Conservation (phyloP, 2,888 invertebrate genomes). For the Ormyrus pomaceus region DNA sequence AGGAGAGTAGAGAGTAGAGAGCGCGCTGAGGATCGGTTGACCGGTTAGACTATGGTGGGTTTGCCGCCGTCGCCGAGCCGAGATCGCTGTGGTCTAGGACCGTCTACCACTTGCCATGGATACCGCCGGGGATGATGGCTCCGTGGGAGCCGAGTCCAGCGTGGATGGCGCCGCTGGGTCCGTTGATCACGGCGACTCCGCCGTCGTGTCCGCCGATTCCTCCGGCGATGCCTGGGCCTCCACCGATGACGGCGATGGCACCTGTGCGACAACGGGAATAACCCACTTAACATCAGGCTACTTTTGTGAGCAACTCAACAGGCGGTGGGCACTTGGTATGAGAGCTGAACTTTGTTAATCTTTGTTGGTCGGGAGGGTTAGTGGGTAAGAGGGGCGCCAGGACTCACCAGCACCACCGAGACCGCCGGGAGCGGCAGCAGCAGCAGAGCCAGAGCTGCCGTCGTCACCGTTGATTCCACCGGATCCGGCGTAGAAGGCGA, state of each 20-base stretch:
- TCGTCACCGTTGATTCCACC: slow-evolving; percentile 75
- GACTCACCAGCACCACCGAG: slow-evolving; percentile 59
- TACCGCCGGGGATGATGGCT: slow-evolving; percentile 74
- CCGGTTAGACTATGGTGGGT: slow-evolving; percentile 74
- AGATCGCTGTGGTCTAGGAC: slow-evolving; percentile 71
- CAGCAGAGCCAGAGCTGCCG: slow-evolving; percentile 74
- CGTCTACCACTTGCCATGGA: slow-evolving; percentile 73
- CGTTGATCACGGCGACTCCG: slow-evolving; percentile 75
- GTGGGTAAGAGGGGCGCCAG: neutral
- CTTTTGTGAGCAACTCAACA: slow-evolving; percentile 46
- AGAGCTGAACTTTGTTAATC: no score
- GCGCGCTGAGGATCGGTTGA: slow-evolving; percentile 60
- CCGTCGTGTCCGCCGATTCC: slow-evolving; percentile 74
- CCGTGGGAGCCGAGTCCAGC: slow-evolving; percentile 75
- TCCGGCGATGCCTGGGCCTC: slow-evolving; percentile 71
- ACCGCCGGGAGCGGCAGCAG: slow-evolving; percentile 72
- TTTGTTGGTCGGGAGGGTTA: no score
- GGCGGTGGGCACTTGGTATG: slow-evolving; percentile 26
- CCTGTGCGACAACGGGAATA: slow-evolving; percentile 57
- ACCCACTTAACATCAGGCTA: slow-evolving; percentile 54
- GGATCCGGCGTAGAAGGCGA: slow-evolving; percentile 73
- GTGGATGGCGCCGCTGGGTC: slow-evolving; percentile 75
- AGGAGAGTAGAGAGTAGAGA: slow-evolving; percentile 34
- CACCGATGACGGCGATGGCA: slow-evolving; percentile 74
- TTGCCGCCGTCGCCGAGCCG: slow-evolving; percentile 75